phyloP scores from a whole-genome alignment of 2,113 vertebrate genomes.

The Candoia aspera region DNA sequence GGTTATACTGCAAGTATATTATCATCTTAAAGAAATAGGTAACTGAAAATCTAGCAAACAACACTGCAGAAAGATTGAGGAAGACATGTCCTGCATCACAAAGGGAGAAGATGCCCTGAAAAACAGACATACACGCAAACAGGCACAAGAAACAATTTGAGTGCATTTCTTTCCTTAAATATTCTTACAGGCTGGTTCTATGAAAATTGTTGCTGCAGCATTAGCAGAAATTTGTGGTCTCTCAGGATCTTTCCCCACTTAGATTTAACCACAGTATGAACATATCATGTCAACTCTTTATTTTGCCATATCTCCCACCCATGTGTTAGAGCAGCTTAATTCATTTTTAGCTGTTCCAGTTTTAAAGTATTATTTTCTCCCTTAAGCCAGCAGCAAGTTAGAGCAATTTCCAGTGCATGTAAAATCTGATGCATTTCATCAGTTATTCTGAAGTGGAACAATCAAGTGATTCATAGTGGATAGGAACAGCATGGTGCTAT shows the following conservation, averaged over 20 bases:
- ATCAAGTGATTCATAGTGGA: background rate
- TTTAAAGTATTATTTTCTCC: background rate
- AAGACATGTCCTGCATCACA: conserved; percentile 3
- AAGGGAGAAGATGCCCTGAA: background rate
- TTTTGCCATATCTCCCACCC: background rate
- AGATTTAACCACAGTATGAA: background rate
- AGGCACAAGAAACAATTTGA: background rate
- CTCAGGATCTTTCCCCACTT: background rate
- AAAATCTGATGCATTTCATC: background rate
- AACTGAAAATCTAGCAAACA: conserved; percentile 34
- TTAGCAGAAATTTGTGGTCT: background rate
- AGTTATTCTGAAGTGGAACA: background rate
- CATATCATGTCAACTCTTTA: background rate
- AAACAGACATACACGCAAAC: background rate
- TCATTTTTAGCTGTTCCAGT: background rate
- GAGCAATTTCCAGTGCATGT: background rate
- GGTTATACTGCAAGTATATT: conserved; percentile 46
- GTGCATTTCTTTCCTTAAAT: background rate
- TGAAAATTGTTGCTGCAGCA: background rate
- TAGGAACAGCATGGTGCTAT: background rate
- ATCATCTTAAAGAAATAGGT: conserved; percentile 48
- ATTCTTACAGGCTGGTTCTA: background rate
- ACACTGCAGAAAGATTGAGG: conserved; percentile 17
- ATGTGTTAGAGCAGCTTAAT: background rate
- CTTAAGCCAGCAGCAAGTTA: background rate